Conservation (phyloP, 2,113 vertebrate species). For the Seriola rivoliana region DNA sequence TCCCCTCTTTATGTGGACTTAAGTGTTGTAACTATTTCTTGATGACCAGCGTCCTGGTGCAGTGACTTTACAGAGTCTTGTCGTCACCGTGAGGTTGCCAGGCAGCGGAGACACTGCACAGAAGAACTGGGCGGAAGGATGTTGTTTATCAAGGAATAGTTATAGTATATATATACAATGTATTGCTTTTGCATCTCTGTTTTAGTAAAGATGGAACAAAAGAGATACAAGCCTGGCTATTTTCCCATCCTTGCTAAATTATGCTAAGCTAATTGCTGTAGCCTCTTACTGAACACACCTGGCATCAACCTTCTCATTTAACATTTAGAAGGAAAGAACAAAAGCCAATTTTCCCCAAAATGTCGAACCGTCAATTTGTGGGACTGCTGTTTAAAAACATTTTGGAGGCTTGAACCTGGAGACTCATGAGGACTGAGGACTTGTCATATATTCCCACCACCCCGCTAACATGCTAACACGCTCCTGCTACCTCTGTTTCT, state of each 20-base stretch:
- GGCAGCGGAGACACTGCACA: background rate
- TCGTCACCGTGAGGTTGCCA: background rate
- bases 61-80: background rate
- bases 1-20: background rate
- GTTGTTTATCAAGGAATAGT: background rate
- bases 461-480: conserved; percentile 3
- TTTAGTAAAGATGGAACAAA: background rate
- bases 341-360: too few relatives aligned
- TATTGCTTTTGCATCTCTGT: background rate
- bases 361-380: background rate
- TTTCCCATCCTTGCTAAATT: background rate
- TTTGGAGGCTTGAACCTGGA: background rate
- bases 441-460: conserved; percentile 3
- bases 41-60: background rate
- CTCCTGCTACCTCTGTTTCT: conserved; percentile 30
- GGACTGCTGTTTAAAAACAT: background rate
- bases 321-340: too few relatives aligned
- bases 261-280: background rate
- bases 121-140: background rate
- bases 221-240: background rate
- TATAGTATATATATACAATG: too few relatives aligned
- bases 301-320: too few relatives aligned
- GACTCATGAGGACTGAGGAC: background rate
- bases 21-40: background rate
- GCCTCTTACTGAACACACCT: too few relatives aligned